A percentile compares a stretch with the other conserved stretches of the same genome.
phyloP scores from a whole-genome alignment of 2,113 vertebrate genomes.

The Leucoraja erinaceus region DNA sequence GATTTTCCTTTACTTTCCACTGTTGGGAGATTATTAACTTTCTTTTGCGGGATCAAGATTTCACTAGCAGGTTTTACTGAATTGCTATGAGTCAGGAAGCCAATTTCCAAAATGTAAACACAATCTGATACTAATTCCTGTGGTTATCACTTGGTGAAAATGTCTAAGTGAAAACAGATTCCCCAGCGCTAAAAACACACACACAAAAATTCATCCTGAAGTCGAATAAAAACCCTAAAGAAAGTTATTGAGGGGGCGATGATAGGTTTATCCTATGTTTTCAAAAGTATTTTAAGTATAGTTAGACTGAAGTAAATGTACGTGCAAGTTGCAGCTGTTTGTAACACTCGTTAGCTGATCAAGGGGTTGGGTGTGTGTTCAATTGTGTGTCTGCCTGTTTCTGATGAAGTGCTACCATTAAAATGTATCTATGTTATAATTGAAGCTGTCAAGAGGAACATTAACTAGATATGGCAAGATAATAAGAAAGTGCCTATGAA shows the following conservation, averaged over 20 bases:
- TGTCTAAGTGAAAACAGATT: conserved; percentile 36
- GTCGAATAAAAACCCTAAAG: not conserved
- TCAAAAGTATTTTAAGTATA: not conserved
- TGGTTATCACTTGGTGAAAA: conserved; percentile 37
- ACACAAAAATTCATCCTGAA: not conserved
- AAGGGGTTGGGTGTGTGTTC: too few species aligned
- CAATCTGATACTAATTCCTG: conserved; percentile 38
- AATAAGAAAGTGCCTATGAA: not conserved
- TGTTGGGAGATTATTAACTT: conserved; percentile 22
- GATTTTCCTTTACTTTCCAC: conserved; percentile 8
- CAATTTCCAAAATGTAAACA: conserved; percentile 31
- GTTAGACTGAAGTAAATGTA: not conserved
- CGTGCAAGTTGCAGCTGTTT: not conserved
- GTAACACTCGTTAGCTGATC: not conserved
- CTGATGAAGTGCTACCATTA: not conserved
- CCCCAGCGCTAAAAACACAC: not conserved
- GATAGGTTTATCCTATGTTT: conserved; percentile 8
- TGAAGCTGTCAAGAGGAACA: not conserved
- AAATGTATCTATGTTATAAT: not conserved
- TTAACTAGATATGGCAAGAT: not conserved
- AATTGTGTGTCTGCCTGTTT: not conserved
- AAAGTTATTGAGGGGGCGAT: not conserved
- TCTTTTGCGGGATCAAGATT: conserved; percentile 9
- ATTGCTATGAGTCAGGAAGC: conserved; percentile 14
- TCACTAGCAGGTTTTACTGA: conserved; percentile 7